Base-by-base conservation (phyloP, 2,888 invertebrate species). In the Sarcophaga variegata region DNA sequence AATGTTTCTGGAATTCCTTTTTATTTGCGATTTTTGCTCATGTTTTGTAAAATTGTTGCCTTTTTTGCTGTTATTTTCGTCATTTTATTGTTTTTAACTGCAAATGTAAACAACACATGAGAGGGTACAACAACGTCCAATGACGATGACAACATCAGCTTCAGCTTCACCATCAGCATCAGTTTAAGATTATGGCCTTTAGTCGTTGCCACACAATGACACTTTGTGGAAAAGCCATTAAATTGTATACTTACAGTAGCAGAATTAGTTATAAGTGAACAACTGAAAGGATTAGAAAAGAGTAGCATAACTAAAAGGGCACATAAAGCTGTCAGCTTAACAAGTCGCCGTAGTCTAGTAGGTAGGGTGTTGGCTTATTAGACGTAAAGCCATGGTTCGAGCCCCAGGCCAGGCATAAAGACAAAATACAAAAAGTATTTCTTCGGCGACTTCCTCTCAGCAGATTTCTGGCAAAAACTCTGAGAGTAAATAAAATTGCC, bases 161-260 rank as follows among this genome's bases (percentile, higher is more conserved):
- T 27, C 27, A 27, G 27, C 74, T 27, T 27, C 27, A 27, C 5
- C 5, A 78, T 54, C 78, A 72, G 64, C 80, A 72, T 62, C 62
- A 72, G 80, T 66, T 63, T 75, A 85, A 85, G 81, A 79, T 79
- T 76, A 85, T 82, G 67, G 81, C 81, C 78, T 81, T 69, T 25
- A 85, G 81, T 60, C 78, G 66, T 71, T 81, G 85, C 81, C 81
- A 85, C 78, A 85, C 72, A 85, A 82, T 79, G 78, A 82, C 81
- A 82, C 81, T 79, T 74, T 75, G 75, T 75, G 78, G 81, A 85
- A 69, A 85, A 85, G 74, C 47, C 78, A 85, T 85, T 79, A 70
- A 74, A 64, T 47, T 70, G 49, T 81, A 49, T 27, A 72, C 45
- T 47, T 69, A n/a, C 59, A 83, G 27, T 75, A 45, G 27, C 6